Conservation (phyloP, 1,140 invertebrate genomes). For the Uloborus diversus region DNA sequence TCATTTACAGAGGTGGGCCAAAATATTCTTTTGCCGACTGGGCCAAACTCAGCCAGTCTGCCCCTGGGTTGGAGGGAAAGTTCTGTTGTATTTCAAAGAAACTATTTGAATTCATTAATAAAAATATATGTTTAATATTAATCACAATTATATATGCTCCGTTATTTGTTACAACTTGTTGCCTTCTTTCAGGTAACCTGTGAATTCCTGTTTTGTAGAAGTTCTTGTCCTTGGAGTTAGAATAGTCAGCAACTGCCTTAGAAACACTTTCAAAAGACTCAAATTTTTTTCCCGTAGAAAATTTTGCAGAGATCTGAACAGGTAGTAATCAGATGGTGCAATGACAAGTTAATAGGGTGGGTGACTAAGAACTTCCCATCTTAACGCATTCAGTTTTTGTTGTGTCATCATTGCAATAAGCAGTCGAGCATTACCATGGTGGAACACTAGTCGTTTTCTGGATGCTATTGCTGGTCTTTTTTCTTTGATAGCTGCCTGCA, state of each 20-base stretch:
- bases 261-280: no score
- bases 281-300: slow-evolving; percentile 34
- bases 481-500: slow-evolving; percentile 38
- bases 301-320: slow-evolving; percentile 41
- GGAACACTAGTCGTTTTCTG: slow-evolving; percentile 36
- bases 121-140: background rate
- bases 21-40: no score
- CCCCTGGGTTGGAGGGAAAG: no score
- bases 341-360: background rate
- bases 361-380: background rate
- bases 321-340: slow-evolving; percentile 21
- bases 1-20: no score
- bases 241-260: no score
- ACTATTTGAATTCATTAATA: background rate
- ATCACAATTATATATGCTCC: no score
- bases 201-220: no score
- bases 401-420: background rate
- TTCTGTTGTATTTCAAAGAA: no score
- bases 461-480: slow-evolving; percentile 25
- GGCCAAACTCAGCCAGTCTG: no score
- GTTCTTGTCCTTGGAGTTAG: no score
- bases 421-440: slow-evolving; percentile 9
- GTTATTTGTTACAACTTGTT: no score
- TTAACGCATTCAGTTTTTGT: background rate
- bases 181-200: no score